Percentiles rank a stretch among this genome's conserved stretches.
Conservation (phyloP, 2,888 invertebrate species). For the Epinotia ramella region DNA sequence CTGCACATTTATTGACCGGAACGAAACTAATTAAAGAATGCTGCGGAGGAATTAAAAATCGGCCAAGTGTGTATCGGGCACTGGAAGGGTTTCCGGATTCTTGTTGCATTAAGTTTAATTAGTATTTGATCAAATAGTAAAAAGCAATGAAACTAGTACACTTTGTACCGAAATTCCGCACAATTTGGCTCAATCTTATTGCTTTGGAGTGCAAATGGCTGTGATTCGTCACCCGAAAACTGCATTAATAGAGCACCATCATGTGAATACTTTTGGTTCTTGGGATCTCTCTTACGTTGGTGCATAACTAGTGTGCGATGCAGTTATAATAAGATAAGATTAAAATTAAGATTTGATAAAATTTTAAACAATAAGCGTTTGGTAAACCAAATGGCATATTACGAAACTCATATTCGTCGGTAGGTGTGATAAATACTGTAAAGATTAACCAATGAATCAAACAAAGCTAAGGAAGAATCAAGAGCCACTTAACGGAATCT, state of each 20-base stretch:
- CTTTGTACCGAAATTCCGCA: not conserved
- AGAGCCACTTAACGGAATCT: conserved; percentile 22
- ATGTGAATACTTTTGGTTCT: too few relatives aligned
- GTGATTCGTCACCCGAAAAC: not conserved
- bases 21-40: conserved; percentile 41
- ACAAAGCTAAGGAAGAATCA: not conserved
- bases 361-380: not conserved
- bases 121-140: not conserved
- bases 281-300: too few relatives aligned
- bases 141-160: not conserved
- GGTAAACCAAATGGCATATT: not conserved
- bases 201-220: not conserved
- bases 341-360: not conserved
- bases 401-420: not conserved
- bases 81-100: not conserved
- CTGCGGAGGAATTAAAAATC: conserved; percentile 23
- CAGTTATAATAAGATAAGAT: too few relatives aligned
- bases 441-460: not conserved
- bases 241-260: not conserved
- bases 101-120: not conserved
- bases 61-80: conserved; percentile 1
- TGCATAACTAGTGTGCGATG: too few relatives aligned
- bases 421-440: not conserved
- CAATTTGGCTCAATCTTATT: not conserved
- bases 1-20: conserved; percentile 41